Conservation (phyloP, 2,797 vertebrate genomes). For the Poeciliopsis paucimaculata region DNA sequence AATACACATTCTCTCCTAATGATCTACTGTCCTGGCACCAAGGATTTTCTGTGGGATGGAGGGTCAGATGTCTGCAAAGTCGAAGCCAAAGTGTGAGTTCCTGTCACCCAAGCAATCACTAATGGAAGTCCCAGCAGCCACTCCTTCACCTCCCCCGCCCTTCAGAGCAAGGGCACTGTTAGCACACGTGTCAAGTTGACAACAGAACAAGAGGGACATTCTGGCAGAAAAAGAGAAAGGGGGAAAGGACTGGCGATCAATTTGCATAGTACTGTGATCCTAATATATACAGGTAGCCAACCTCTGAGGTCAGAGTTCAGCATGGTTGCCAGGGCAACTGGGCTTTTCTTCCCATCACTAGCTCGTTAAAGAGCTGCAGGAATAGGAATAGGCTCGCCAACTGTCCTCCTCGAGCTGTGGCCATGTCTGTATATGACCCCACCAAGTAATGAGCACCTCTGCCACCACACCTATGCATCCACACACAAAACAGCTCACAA, state of each 20-base stretch:
- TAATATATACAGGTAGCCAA: conserved; percentile 87
- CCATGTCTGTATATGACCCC: conserved; percentile 74
- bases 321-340: conserved; percentile 80
- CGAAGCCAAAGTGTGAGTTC: conserved; percentile 48
- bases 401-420: conserved; percentile 75
- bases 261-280: conserved; percentile 82
- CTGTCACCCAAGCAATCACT: conserved; percentile 71
- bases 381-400: conserved; percentile 77
- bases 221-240: conserved; percentile 66
- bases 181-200: conserved; percentile 78
- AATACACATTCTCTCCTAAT: conserved; percentile 52
- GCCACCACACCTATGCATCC: conserved; percentile 34
- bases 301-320: conserved; percentile 76
- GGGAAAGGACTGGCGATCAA: conserved; percentile 54
- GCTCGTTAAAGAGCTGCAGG: conserved; percentile 81
- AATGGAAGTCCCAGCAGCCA: conserved; percentile 64
- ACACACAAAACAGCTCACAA: conserved; percentile 8
- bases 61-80: conserved; percentile 50
- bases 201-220: conserved; percentile 78
- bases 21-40: conserved; percentile 47
- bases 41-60: conserved; percentile 52
- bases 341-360: conserved; percentile 72
- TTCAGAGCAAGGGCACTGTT: conserved; percentile 85
- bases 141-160: conserved; percentile 79
- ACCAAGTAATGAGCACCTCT: conserved; percentile 78